Base-by-base conservation (phyloP, 1,140 invertebrate genomes). In the Neodiprion virginianus region DNA sequence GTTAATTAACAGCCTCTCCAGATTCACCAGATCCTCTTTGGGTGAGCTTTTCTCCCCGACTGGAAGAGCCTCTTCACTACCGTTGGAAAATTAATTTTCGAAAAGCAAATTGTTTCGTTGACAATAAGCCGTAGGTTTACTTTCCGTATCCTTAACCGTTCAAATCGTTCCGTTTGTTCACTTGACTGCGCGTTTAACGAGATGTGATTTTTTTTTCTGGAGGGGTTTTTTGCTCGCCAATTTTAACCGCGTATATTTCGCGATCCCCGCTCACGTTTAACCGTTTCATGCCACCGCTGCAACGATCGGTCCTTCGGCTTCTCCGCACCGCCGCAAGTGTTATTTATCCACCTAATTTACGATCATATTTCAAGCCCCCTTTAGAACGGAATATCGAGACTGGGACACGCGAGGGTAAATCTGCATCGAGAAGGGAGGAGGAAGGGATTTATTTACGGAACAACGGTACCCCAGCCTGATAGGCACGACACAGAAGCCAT, bases 311-410 rank as follows among this genome's bases (percentile, higher is more conserved):
- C 28, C 28, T 40, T 40, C 28, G 28, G 28, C 28, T 40, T 40
- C 28, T 40, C 28, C 28, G 28, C 28, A 40, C 28, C 28, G 28
- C 28, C 28, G 28, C 28, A 14, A 61, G 11, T 61, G n/a, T 8
- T 61, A 61, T 61, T 61, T 61, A 61, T 61, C n/a, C 53, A 61
- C 53, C 53, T 61, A 61, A 61, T 61, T 61, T 61, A 61, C n/a
- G 53, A 61, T 61, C 53, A 17, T 61, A 61, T 61, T 61, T 61
- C 53, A 61, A 61, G 53, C 5, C 11, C n/a, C 53, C n/a, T 5
- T 61, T 17, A 61, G n/a, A 12, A 61, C 53, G n/a, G 28, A 40
- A 17, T 61, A 14, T 61, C 53, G 53, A 61, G 53, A 5, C n/a
- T 61, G 53, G 11, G 53, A 61, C 53, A 12, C 53, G 53, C 53